Evolutionary conservation across 2,888 invertebrate genomes (phyloP), one percentile per base, ranked within the genome.

Genomic region (Tigriopus californicus): DNA sequence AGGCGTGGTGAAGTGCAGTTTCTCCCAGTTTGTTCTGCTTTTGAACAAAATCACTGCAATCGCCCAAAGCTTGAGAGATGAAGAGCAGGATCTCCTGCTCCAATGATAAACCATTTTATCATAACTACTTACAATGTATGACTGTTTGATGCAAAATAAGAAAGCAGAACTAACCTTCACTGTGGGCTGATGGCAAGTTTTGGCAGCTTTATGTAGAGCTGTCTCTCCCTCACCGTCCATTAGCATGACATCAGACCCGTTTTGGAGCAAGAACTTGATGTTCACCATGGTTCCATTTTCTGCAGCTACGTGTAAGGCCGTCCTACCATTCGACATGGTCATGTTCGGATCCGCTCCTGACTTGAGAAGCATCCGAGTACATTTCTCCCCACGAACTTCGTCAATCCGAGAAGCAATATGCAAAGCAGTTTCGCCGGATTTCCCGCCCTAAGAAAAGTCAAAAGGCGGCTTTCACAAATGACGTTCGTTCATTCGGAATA

Each of bases 301-400:
- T 0, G 95, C 89, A 0, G 97, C 91, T 15, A 97, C 90, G 70
- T 98, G 98, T 4, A 98, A 84, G 0, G 97, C 91, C 1, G 95
- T 95, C 74, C 92, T 87, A 1, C 95, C 54, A 53, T 53, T 33
- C 8, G 15, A 15, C 40, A 53, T 22, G 25, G 24, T 12, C n/a
- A 53, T 12, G n/a, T 53, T 53, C 15, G 54, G 54, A 33, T 53
- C 18, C 5, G 54, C 54, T 0, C 98, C 98, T 2, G 94, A 94
- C 72, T 98, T 98, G 42, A 98, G 75, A 63, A 98, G 75, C 94
- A 98, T 95, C 65, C 95, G 78, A 4, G 94, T 95, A 72, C 97
- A 97, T 67, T 83, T 80, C 68, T 89, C 86, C 3, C 88, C 89
- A 6, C 33, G 22, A 6, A 13, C 25, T 66, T 87, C 92, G 66